Conservation (phyloP, 2,888 invertebrate genomes). For the Escarpia spicata region DNA sequence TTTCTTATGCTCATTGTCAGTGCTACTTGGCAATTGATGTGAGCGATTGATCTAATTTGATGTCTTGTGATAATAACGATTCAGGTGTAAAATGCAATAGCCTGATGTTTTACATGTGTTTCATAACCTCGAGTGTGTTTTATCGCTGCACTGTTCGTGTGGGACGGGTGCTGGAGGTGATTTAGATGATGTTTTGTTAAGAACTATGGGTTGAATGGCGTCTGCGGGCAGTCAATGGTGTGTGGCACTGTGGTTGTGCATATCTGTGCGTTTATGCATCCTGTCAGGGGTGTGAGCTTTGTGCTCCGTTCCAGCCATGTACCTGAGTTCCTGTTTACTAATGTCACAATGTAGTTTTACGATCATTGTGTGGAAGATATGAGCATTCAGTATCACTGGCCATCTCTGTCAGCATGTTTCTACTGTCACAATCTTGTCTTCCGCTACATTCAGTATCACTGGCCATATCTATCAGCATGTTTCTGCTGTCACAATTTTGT, state of each 20-base stretch:
- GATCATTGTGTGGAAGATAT: no score
- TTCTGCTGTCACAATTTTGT: no score
- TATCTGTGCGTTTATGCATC: slow-evolving; percentile 26
- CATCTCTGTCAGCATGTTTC: no score
- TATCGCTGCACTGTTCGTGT: background rate
- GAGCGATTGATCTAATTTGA: background rate
- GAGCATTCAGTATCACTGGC: no score
- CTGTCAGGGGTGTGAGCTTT: background rate
- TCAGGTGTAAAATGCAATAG: background rate
- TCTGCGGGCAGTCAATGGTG: background rate
- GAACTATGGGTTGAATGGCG: background rate
- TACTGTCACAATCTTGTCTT: no score
- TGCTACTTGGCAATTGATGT: background rate
- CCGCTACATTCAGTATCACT: no score
- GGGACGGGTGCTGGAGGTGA: background rate
- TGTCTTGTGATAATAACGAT: background rate
- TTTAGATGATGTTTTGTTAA: background rate
- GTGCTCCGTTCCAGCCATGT: background rate
- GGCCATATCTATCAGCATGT: no score
- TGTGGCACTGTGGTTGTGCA: background rate
- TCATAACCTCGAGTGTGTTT: background rate
- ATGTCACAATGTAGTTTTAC: background rate
- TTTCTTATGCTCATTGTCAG: background rate
- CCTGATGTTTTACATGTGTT: background rate
- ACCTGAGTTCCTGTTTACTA: background rate